Conservation (phyloP, 2,797 vertebrate species). For the Huso huso region DNA sequence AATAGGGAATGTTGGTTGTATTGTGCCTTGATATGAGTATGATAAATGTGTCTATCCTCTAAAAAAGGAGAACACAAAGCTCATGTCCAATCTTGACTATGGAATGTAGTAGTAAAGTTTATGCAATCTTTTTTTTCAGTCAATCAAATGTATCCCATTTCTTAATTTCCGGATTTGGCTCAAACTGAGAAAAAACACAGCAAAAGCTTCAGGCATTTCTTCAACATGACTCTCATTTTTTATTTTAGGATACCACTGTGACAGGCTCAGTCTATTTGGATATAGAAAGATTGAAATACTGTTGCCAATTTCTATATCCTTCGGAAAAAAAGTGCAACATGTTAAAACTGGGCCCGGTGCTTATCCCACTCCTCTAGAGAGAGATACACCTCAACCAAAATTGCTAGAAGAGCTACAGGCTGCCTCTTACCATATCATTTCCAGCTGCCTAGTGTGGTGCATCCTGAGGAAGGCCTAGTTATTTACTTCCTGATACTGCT, state of each 20-base stretch:
- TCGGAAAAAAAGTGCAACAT: constrained; percentile 15
- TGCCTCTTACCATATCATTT: constrained; percentile 20
- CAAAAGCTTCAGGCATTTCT: constrained; percentile 30
- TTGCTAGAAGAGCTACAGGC: constrained; percentile 32
- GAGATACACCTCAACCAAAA: constrained; percentile 26
- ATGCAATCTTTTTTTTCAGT: constrained; percentile 23
- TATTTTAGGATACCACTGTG: constrained; percentile 39
- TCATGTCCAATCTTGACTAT: no score
- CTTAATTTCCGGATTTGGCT: constrained; percentile 64
- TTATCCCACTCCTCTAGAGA: constrained; percentile 17
- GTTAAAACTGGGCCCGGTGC: neutral
- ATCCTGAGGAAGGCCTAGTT: constrained; percentile 34
- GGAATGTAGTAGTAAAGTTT: no score
- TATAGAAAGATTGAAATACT: constrained; percentile 36
- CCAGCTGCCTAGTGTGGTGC: constrained; percentile 38
- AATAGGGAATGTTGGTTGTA: no score
- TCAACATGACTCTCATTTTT: constrained; percentile 27
- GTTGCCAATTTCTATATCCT: constrained; percentile 28
- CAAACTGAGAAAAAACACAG: constrained; percentile 35
- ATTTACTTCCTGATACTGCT: constrained; percentile 46
- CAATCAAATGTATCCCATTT: constrained; percentile 48
- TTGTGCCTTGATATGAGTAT: no score
- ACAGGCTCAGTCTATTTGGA: constrained; percentile 37
- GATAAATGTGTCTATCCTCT: no score
- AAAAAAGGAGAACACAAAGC: no score